Conservation (phyloP, 2,797 vertebrate species). For the Sebastes kiyomatsui region DNA sequence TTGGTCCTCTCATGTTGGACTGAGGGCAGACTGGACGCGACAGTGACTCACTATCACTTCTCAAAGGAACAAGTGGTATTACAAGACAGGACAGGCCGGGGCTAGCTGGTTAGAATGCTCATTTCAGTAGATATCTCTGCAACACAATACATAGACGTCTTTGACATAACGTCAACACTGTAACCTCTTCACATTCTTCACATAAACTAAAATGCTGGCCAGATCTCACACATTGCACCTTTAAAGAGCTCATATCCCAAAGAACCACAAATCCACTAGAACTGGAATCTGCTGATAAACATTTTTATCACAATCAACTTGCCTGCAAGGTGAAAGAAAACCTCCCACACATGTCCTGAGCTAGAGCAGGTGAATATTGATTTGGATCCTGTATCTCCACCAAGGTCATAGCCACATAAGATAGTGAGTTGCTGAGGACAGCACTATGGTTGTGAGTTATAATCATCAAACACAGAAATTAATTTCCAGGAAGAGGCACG, state of each 20-base stretch:
- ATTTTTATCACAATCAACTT: slow-evolving; percentile 53
- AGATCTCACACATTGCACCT: background rate
- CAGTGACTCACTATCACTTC: too few species aligned
- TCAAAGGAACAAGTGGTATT: background rate
- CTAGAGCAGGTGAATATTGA: slow-evolving; percentile 68
- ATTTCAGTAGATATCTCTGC: background rate
- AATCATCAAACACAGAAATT: slow-evolving; percentile 78
- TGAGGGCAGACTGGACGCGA: too few species aligned
- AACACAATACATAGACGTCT: background rate
- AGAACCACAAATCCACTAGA: background rate
- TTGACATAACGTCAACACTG: background rate
- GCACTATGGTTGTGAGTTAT: slow-evolving; percentile 65
- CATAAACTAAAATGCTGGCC: background rate
- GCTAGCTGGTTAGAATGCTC: background rate
- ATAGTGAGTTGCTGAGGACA: slow-evolving; percentile 72
- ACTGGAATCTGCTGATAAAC: slow-evolving; percentile 27
- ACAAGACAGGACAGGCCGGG: background rate
- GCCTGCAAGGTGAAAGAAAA: slow-evolving; percentile 33
- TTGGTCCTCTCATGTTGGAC: too few species aligned
- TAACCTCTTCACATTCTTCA: background rate
- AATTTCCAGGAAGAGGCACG: slow-evolving; percentile 67
- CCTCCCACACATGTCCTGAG: slow-evolving; percentile 29
- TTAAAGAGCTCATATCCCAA: background rate
- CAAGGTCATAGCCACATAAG: slow-evolving; percentile 70
- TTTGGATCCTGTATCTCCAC: slow-evolving; percentile 45